A percentile compares a stretch with the other conserved stretches of the same genome.
Evolutionary conservation across 2,888 invertebrate species (phyloP).

Genomic region (Orthonevra nobilis): DNA sequence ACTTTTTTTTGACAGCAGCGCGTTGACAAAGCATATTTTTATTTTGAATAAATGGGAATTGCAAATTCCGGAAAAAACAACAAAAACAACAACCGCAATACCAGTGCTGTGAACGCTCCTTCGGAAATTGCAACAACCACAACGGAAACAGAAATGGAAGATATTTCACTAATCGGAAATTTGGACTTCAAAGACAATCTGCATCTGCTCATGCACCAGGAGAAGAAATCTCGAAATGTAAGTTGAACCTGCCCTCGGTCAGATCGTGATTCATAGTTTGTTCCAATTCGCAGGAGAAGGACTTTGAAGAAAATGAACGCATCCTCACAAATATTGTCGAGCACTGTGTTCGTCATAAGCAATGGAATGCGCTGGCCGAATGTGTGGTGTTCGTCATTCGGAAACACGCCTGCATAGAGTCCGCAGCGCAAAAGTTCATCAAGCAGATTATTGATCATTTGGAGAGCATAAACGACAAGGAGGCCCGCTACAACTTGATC

Average conservation of each 20-base stretch:
- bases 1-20: no score
- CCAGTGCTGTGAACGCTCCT: no score
- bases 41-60: no score
- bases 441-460: slow-evolving; percentile 92
- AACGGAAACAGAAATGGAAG: slow-evolving; percentile 5
- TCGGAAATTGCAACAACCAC: no score
- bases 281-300: slow-evolving; percentile 76
- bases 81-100: no score
- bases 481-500: slow-evolving; percentile 92
- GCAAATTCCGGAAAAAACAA: no score
- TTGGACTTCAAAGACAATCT: slow-evolving; percentile 38
- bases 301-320: slow-evolving; percentile 93
- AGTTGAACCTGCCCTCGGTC: neutral
- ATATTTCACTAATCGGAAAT: neutral
- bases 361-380: slow-evolving; percentile 94
- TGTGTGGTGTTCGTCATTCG: slow-evolving; percentile 93
- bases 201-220: slow-evolving; percentile 44
- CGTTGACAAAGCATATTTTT: no score
- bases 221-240: slow-evolving; percentile 50
- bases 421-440: slow-evolving; percentile 95
- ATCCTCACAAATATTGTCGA: slow-evolving; percentile 93
- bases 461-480: slow-evolving; percentile 91
- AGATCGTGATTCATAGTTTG: neutral
- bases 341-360: slow-evolving; percentile 91
- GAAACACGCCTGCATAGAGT: slow-evolving; percentile 92